phyloP scores from a whole-genome alignment of 2,888 invertebrate species.

The Diaprepes abbreviatus region DNA sequence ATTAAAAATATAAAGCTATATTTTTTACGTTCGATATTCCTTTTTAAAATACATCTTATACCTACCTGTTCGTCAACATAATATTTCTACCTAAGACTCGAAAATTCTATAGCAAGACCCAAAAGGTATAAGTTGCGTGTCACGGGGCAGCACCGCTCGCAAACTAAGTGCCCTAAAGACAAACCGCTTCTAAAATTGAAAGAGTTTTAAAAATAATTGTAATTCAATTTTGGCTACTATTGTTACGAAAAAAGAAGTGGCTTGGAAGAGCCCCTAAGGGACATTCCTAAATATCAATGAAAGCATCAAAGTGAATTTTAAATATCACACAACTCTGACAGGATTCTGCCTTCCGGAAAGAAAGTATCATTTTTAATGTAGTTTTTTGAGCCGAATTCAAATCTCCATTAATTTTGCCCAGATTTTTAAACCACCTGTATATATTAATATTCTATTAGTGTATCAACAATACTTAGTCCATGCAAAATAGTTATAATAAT shows the following conservation, averaged over 20 bases:
- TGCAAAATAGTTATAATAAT: no score
- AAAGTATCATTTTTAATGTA: no score
- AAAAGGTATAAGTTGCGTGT: constrained; percentile 43
- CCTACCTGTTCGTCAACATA: constrained; percentile 32
- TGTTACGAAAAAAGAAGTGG: constrained; percentile 31
- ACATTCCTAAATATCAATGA: constrained; percentile 35
- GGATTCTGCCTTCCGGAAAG: no score
- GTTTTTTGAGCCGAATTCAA: no score
- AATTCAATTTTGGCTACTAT: constrained; percentile 43
- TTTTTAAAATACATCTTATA: constrained; percentile 17
- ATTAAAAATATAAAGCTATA: no score
- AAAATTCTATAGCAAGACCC: constrained; percentile 35
- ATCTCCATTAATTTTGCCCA: no score
- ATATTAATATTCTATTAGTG: no score
- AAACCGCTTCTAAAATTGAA: constrained; percentile 40
- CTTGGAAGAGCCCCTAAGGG: constrained; percentile 26
- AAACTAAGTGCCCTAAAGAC: constrained; percentile 40
- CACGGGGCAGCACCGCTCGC: constrained; percentile 19
- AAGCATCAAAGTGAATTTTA: no score
- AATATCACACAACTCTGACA: no score
- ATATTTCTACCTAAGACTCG: constrained; percentile 31
- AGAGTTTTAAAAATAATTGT: constrained; percentile 40
- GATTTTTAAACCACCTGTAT: no score
- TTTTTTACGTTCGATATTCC: not conserved
- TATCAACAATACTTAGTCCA: no score